Evolutionary conservation across 2,888 invertebrate genomes (phyloP).

Genomic region (Enoplolaimus lenunculus): DNA sequence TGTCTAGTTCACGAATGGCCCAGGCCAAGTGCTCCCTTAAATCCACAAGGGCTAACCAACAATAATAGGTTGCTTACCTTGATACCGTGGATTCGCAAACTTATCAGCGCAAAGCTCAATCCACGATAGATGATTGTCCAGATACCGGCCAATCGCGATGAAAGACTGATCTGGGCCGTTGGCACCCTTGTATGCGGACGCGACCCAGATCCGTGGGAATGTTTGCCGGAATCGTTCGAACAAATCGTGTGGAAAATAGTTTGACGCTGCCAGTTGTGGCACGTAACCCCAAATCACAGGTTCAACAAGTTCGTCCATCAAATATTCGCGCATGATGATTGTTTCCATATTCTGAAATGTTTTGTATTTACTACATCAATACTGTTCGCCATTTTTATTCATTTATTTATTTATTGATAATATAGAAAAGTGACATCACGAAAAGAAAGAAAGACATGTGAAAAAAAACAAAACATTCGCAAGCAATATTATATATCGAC

Average conservation of each 20-base stretch:
- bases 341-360: slow-evolving; percentile 35
- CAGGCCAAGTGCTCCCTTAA: no score
- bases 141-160: slow-evolving; percentile 54
- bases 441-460: no score
- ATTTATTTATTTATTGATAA: no score
- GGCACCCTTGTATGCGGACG: slow-evolving; percentile 72
- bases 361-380: no score
- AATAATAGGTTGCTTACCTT: no score
- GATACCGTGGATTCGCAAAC: not conserved
- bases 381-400: no score
- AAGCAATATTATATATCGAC: no score
- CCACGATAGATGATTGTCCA: slow-evolving; percentile 61
- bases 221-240: slow-evolving; percentile 38
- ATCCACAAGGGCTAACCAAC: no score
- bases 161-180: slow-evolving; percentile 59
- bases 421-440: no score
- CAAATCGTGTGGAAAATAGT: slow-evolving; percentile 17
- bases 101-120: slow-evolving; percentile 41
- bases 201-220: slow-evolving; percentile 61
- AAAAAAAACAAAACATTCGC: no score
- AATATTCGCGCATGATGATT: slow-evolving; percentile 14
- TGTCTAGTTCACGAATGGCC: no score
- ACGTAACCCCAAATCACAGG: slow-evolving; percentile 60
- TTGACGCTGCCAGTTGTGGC: slow-evolving; percentile 33
- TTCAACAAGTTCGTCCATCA: slow-evolving; percentile 48